These are phyloP conservation scores for Agonopterix alstromeriana DNA, from an alignment of 2,888 invertebrate genomes.

Conservation along the genomic window DNA sequence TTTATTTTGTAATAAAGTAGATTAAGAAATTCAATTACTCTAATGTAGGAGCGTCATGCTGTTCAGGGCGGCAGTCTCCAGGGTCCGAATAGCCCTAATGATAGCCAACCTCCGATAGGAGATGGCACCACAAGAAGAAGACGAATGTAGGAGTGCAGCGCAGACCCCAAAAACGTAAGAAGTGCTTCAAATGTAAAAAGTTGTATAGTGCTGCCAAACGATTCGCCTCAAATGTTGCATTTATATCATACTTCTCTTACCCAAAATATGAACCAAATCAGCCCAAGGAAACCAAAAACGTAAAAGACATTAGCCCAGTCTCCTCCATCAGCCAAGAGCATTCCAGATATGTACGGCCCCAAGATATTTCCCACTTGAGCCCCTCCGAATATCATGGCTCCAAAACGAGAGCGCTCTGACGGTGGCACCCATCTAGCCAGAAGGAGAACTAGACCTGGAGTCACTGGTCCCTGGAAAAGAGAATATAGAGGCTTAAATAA, in stretches of 20 bases:
- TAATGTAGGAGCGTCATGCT: too few species aligned
- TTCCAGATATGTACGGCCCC: slow-evolving; percentile 68
- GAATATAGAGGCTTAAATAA: not conserved
- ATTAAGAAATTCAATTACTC: too few species aligned
- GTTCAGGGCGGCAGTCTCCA: too few species aligned
- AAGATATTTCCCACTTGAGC: slow-evolving; percentile 72
- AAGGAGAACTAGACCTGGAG: slow-evolving; percentile 77
- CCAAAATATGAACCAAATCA: slow-evolving; percentile 74
- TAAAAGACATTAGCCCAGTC: slow-evolving; percentile 78
- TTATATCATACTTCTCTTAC: slow-evolving; percentile 23
- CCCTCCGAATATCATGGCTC: slow-evolving; percentile 78
- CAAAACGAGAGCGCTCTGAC: slow-evolving; percentile 72
- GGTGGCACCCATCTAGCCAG: slow-evolving; percentile 79
- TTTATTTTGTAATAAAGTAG: too few species aligned
- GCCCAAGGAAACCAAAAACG: slow-evolving; percentile 69
- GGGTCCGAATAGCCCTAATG: too few species aligned
- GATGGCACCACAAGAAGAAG: too few species aligned
- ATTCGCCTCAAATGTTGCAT: too few species aligned
- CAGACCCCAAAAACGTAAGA: too few species aligned
- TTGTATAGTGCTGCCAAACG: too few species aligned
- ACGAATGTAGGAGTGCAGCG: too few species aligned
- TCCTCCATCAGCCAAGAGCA: slow-evolving; percentile 56
- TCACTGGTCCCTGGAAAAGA: slow-evolving; percentile 70
- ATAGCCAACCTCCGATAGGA: too few species aligned
- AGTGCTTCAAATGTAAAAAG: too few species aligned